Conservation (phyloP, 2,797 vertebrate genomes). For the Pteropus rufus region DNA sequence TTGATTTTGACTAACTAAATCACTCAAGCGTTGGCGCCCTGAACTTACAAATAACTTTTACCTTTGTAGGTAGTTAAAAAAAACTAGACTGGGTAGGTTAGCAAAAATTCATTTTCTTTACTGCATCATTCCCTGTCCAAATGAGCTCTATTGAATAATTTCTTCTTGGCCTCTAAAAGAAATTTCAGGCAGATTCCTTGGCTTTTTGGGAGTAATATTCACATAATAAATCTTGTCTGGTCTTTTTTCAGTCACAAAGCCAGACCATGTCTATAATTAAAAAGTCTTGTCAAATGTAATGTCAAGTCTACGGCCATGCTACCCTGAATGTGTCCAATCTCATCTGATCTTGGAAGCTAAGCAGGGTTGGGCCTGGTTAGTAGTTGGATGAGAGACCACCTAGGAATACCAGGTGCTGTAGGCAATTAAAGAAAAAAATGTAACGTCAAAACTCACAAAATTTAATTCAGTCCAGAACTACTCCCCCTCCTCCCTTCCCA, state of each 20-base stretch:
- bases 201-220: neutral
- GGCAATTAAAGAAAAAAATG: neutral
- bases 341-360: too few species aligned
- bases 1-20: neutral
- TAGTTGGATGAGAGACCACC: too few species aligned
- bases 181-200: conserved; percentile 39
- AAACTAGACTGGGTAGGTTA: neutral
- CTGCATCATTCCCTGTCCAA: conserved; percentile 2
- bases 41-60: neutral
- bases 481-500: neutral
- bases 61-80: neutral
- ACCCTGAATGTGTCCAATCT: too few species aligned
- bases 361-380: too few species aligned
- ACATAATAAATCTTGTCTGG: conserved; percentile 44
- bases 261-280: conserved; percentile 60
- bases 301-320: neutral
- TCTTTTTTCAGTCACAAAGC: conserved; percentile 40
- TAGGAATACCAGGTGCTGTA: too few species aligned
- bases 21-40: neutral
- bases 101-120: conserved; percentile 24
- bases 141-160: conserved; percentile 32
- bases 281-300: conserved; percentile 34
- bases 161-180: conserved; percentile 36
- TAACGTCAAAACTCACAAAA: conserved; percentile 26
- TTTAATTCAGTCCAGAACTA: neutral